phyloP scores from a whole-genome alignment of 2,113 vertebrate genomes.

The Thinocorus orbignyianus region DNA sequence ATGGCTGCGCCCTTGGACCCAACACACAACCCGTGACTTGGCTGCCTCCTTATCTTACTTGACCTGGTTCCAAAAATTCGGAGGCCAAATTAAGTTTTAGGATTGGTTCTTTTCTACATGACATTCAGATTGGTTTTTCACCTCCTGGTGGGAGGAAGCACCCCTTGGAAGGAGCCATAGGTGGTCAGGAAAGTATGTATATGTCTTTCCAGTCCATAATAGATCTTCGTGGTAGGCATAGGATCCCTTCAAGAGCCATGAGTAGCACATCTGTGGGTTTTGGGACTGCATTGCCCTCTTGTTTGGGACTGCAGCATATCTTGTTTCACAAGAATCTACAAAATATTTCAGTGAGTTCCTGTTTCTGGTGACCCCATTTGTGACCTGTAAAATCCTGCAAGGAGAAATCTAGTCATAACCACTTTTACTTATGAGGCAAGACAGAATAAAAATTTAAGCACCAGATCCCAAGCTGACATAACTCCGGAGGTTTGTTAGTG shows the following conservation, averaged over 20 bases:
- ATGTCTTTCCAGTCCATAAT: background rate
- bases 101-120: background rate
- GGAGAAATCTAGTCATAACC: background rate
- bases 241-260: background rate
- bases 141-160: background rate
- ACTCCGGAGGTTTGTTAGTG: background rate
- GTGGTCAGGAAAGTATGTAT: background rate
- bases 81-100: background rate
- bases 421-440: background rate
- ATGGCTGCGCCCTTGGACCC: background rate
- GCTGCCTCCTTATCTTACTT: background rate
- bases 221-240: background rate
- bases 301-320: background rate
- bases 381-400: background rate
- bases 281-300: background rate
- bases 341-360: background rate
- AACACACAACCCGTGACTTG: rapidly evolving
- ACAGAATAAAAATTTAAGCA: background rate
- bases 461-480: background rate
- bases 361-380: background rate
- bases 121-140: background rate
- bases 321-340: background rate
- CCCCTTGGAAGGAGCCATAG: rapidly evolving
- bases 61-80: background rate
- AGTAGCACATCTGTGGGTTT: background rate